A percentile compares a stretch with the other conserved stretches of the same genome.
phyloP scores from a whole-genome alignment of 1,140 invertebrate genomes.

The Zaprionus gabonicus region DNA sequence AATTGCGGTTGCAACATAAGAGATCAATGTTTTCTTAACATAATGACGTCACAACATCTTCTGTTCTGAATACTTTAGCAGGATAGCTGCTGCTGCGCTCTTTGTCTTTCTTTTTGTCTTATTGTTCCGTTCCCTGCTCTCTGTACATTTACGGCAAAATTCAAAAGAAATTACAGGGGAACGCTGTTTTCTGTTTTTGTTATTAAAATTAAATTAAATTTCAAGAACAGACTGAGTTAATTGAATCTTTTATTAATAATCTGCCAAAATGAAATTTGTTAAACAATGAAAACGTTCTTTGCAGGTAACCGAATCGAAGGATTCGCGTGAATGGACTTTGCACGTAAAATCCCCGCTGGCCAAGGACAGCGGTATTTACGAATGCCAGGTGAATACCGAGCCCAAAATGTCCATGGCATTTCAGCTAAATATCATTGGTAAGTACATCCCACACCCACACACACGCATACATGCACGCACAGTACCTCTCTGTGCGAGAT shows the following conservation, averaged over 20 bases:
- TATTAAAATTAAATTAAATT: too few species aligned
- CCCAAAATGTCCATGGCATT: constrained; percentile 96
- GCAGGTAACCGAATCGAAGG: constrained; percentile 92
- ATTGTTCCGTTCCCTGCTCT: too few species aligned
- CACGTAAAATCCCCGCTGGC: constrained; percentile 95
- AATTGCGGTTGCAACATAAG: too few species aligned
- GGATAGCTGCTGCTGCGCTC: not conserved
- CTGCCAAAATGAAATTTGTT: not conserved
- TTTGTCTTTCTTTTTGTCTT: not conserved
- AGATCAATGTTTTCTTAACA: too few species aligned
- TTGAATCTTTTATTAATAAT: not conserved
- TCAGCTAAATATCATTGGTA: constrained; percentile 93
- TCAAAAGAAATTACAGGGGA: not conserved
- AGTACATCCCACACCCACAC: constrained; percentile 84
- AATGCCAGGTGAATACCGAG: constrained; percentile 96
- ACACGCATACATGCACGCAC: not conserved
- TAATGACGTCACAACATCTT: too few species aligned
- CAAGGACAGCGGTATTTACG: constrained; percentile 93
- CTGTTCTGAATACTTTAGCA: too few species aligned
- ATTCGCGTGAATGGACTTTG: constrained; percentile 96
- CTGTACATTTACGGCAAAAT: not conserved
- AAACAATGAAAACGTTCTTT: constrained; percentile 57
- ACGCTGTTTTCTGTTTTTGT: too few species aligned
- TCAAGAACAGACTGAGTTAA: too few species aligned
- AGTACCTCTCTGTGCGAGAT: not conserved